Conservation (phyloP, 1,140 invertebrate genomes). For the Drosophila sulfurigaster region DNA sequence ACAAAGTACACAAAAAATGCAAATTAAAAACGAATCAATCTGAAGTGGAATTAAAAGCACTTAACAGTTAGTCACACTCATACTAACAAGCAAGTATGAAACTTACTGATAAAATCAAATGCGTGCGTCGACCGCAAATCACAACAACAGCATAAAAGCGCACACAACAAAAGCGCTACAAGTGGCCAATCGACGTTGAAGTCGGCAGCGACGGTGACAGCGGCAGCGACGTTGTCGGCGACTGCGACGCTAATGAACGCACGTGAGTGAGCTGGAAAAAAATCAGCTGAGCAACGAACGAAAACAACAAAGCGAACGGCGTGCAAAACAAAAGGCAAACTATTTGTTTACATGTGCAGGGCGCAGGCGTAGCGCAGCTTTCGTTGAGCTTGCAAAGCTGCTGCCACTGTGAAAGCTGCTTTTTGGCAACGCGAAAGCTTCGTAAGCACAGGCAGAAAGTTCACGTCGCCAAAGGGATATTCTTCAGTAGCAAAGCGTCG, state of each 20-base stretch:
- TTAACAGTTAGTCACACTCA: constrained; percentile 18
- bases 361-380: constrained; percentile 69
- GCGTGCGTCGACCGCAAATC: constrained; percentile 38
- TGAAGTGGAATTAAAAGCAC: constrained; percentile 26
- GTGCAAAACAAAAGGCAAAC: constrained; percentile 38
- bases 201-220: neutral
- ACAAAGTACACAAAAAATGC: constrained; percentile 37
- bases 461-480: constrained; percentile 38
- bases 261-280: constrained; percentile 36
- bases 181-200: constrained; percentile 56
- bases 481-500: constrained; percentile 62
- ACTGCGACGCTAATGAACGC: constrained; percentile 31
- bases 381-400: constrained; percentile 46
- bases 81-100: neutral
- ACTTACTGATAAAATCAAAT: constrained; percentile 27
- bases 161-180: constrained; percentile 52
- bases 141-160: constrained; percentile 2
- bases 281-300: constrained; percentile 55
- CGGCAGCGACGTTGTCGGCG: constrained; percentile 20
- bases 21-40: constrained; percentile 55
- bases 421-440: constrained; percentile 54
- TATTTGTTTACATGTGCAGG: constrained; percentile 56
- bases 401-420: constrained; percentile 25
- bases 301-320: constrained; percentile 39
- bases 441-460: constrained; percentile 45